Evolutionary conservation across 1,140 invertebrate species (phyloP), one percentile per base, ranked within the genome.

Genomic region (Brachionus calyciflorus): DNA sequence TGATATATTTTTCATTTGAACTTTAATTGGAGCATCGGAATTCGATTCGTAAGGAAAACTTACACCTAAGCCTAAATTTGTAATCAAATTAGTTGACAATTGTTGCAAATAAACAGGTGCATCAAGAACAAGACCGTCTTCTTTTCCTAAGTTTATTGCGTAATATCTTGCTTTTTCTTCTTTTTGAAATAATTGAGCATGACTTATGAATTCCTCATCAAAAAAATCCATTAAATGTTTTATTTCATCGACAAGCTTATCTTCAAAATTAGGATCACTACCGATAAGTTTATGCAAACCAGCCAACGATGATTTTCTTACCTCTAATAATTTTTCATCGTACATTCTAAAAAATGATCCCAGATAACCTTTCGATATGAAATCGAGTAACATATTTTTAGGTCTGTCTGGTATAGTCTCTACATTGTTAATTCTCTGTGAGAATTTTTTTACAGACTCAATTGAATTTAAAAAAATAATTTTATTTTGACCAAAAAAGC

Each of bases 301-400:
- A 33, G 33, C 30, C 4, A 55, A 17, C 2, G 69, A 73, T 17
- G 51, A 73, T 55, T 73, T 73, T 73, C 69, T 73, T 14, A 55
- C 40, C 30, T 73, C 69, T 1, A 73, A 19, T 19, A 73, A 40
- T 26, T 73, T 30, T 40, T 30, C 6, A 21, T 49, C 26, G 33
- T 30, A 51, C 69, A 73, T 73, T 51, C 69, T 17, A 55, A 73
- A 73, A 73, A 73, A 73, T 14, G 69, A 73, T n/a, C 69, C 69
- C 26, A 73, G n/a, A 24, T 73, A 73, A 0, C 69, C 69, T 41
- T 73, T 73, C 9, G 69, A 73, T 28, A 73, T 17, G 12, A 73
- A 51, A 26, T 55, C 40, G 26, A 73, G 44, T 1, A 73, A 21
- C 7, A 73, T 30, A 55, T 30, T 73, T 73, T 73, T 73, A 40